Evolutionary conservation across 1,140 invertebrate species (phyloP), one percentile per base, ranked within the genome.

Genomic region (Cydia pomonella): DNA sequence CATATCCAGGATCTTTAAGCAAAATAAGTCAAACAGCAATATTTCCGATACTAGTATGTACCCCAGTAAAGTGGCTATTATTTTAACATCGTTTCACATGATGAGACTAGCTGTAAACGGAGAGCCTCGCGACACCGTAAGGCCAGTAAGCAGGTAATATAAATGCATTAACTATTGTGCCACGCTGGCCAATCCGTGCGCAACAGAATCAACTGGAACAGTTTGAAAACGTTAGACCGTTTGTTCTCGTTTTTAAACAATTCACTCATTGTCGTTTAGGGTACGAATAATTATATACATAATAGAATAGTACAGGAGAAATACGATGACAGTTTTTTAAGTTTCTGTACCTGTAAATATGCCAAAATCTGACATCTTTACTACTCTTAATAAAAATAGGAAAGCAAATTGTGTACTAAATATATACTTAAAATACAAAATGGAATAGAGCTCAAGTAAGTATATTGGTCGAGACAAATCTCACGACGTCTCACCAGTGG

Each of bases 111-210:
- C 16, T 59, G 53, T 59, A 59, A 59, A 7, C 9, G 53, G 21
- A 21, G 18, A 18, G 50, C 50, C 6, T n/a, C n/a, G 50, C 7
- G n/a, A 59, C n/a, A 10, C 18, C 53, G 21, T 59, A 33, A 38
- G 29, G 64, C 64, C 9, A 41, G 64, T 69, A 69, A 69, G 64
- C 64, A 69, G 64, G 64, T 69, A 38, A 69, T 69, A 69, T 69
- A 69, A 69, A 69, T 69, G 64, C 64, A 69, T 69, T 69, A 69
- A 69, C 64, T 69, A 69, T 69, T 69, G 64, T 69, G 16, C 33
- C 13, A 16, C 25, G 27, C 63, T 16, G 64, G 27, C 64, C 64
- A 69, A 69, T 16, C 64, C 64, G 64, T 69, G 64, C 64, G 27
- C n/a, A 41, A 69, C 29, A 41, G 27, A 18, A n/a, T 59, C 18